Conservation (phyloP, 2,113 vertebrate species). For the Gnathonemus longibarbis region DNA sequence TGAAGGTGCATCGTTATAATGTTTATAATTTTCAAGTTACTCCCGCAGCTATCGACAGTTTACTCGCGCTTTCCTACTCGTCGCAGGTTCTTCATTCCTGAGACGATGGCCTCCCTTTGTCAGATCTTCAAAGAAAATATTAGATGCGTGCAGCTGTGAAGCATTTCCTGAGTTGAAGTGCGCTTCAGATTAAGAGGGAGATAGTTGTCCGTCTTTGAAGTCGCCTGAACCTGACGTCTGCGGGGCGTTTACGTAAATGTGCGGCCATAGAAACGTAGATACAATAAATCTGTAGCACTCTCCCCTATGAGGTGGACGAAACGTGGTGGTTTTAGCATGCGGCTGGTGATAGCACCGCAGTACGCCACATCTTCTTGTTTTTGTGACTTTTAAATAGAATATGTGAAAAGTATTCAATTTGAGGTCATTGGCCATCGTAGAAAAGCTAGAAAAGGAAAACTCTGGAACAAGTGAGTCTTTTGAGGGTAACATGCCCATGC, state of each 20-base stretch:
- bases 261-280: not conserved
- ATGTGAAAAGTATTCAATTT: not conserved
- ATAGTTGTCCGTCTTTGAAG: conserved; percentile 11
- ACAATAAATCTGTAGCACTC: not conserved
- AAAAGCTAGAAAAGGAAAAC: conserved; percentile 28
- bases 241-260: not conserved
- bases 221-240: not conserved
- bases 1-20: conserved; percentile 15
- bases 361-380: not conserved
- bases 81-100: conserved; percentile 8
- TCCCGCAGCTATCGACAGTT: not conserved
- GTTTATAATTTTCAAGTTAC: conserved; percentile 17
- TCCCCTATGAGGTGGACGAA: not conserved
- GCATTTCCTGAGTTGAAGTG: not conserved
- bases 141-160: conserved; percentile 3
- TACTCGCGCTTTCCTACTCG: not conserved
- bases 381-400: not conserved
- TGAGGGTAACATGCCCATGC: conserved; percentile 37
- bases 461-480: conserved; percentile 22
- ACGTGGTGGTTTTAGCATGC: not conserved
- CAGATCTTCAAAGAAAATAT: conserved; percentile 18
- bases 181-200: not conserved
- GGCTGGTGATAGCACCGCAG: not conserved
- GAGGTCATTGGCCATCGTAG: conserved; percentile 21
- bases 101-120: conserved; percentile 11